Conservation (phyloP, 2,888 invertebrate species). For the Protophormia terraenovae region DNA sequence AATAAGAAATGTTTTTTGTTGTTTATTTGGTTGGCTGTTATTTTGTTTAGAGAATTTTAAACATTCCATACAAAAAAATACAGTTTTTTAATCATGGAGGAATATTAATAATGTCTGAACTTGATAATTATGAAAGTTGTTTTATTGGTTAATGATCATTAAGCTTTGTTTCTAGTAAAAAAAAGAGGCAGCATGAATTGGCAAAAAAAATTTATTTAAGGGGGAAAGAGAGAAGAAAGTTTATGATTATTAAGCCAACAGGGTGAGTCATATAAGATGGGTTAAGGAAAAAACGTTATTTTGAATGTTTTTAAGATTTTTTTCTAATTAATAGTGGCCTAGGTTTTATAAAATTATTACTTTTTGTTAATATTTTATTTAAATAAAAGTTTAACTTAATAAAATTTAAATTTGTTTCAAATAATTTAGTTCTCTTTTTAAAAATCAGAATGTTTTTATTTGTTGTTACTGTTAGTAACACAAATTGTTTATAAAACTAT, state of each 20-base stretch:
- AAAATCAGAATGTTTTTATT: too few relatives aligned
- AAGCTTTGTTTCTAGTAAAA: not conserved
- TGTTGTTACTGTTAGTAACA: not conserved
- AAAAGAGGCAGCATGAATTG: not conserved
- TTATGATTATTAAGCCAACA: not conserved
- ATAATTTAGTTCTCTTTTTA: too few relatives aligned
- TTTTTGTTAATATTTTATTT: too few relatives aligned
- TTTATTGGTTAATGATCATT: not conserved
- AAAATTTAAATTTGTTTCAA: too few relatives aligned
- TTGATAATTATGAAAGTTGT: not conserved
- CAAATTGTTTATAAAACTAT: not conserved
- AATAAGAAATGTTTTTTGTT: not conserved
- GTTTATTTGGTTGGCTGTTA: not conserved
- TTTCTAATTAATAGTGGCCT: not conserved
- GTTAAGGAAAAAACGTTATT: not conserved
- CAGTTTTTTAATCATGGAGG: not conserved
- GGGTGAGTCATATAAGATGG: not conserved
- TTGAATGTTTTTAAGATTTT: not conserved
- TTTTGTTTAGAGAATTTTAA: not conserved
- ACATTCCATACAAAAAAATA: not conserved
- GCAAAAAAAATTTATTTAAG: not conserved
- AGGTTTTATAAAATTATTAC: not conserved
- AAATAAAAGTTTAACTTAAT: too few relatives aligned
- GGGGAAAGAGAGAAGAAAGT: not conserved
- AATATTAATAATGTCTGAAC: not conserved